Evolutionary conservation across 2,888 invertebrate genomes (phyloP).

Genomic region (Hirtodrosophila histrioides): DNA sequence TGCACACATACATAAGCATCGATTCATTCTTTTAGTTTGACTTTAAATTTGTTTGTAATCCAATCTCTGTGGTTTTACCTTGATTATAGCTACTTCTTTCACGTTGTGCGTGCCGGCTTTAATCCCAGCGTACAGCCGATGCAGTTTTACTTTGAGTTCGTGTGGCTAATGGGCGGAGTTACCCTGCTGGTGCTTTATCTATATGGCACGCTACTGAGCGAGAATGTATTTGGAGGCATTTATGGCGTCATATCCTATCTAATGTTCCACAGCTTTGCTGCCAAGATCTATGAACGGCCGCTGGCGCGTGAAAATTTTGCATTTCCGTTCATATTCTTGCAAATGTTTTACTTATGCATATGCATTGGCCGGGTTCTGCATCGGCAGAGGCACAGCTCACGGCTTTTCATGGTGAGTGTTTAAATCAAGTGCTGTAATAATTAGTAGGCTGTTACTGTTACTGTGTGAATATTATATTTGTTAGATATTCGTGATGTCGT

Average conservation of each 20-base stretch:
- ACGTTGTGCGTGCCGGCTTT: slow-evolving; percentile 65
- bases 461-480: not conserved
- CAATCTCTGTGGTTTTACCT: not conserved
- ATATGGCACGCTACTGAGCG: slow-evolving; percentile 88
- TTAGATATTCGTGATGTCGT: slow-evolving; percentile 80
- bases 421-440: too few relatives aligned
- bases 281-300: slow-evolving; percentile 94
- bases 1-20: too few relatives aligned
- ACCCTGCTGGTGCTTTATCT: slow-evolving; percentile 89
- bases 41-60: too few relatives aligned
- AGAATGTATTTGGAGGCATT: slow-evolving; percentile 90
- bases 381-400: slow-evolving; percentile 68
- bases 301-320: slow-evolving; percentile 94
- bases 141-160: slow-evolving; percentile 91
- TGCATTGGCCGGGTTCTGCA: slow-evolving; percentile 85
- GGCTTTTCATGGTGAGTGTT: slow-evolving; percentile 55
- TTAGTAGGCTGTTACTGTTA: too few relatives aligned
- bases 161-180: slow-evolving; percentile 90
- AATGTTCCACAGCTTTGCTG: slow-evolving; percentile 93
- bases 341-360: slow-evolving; percentile 88
- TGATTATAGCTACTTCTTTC: slow-evolving; percentile 76
- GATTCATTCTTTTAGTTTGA: too few relatives aligned
- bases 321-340: slow-evolving; percentile 90
- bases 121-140: slow-evolving; percentile 87
- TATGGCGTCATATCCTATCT: slow-evolving; percentile 90